These are phyloP conservation scores for Aphaenogaster ashmeadi DNA, from an alignment of 1,140 invertebrate species.

Conservation along the genomic window DNA sequence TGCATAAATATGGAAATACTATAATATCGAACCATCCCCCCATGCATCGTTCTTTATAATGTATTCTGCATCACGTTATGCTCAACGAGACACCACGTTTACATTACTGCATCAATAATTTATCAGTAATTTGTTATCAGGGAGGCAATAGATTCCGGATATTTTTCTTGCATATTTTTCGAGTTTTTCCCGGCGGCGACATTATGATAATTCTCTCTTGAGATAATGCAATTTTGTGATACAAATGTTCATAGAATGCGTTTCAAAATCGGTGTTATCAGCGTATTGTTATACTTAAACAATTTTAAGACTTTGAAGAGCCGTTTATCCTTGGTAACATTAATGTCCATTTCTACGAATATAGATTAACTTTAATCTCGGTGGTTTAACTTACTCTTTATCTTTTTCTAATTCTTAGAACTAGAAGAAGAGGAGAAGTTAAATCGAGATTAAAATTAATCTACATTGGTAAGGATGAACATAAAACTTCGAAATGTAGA, in stretches of 20 bases:
- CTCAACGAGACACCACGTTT: constrained; percentile 27
- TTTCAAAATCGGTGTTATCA: not conserved
- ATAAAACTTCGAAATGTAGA: not conserved
- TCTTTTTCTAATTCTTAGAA: too few species aligned
- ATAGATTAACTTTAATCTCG: too few species aligned
- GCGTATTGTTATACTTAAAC: not conserved
- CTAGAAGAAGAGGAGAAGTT: too few species aligned
- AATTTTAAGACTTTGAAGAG: not conserved
- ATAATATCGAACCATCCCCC: constrained; percentile 19
- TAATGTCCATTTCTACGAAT: too few species aligned
- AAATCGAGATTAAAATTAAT: too few species aligned
- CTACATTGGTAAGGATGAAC: too few species aligned
- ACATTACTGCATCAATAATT: constrained; percentile 52
- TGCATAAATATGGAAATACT: constrained; percentile 63
- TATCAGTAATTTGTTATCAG: constrained; percentile 56
- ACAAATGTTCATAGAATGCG: not conserved
- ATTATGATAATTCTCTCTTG: too few species aligned
- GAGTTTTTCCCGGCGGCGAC: not conserved
- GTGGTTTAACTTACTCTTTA: too few species aligned
- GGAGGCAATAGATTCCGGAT: not conserved
- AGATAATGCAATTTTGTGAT: not conserved
- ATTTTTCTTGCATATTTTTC: not conserved
- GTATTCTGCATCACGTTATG: constrained; percentile 57
- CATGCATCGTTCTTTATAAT: constrained; percentile 46
- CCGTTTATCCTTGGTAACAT: not conserved